Conservation (phyloP, 2,888 invertebrate species). For the Acronicta psi region DNA sequence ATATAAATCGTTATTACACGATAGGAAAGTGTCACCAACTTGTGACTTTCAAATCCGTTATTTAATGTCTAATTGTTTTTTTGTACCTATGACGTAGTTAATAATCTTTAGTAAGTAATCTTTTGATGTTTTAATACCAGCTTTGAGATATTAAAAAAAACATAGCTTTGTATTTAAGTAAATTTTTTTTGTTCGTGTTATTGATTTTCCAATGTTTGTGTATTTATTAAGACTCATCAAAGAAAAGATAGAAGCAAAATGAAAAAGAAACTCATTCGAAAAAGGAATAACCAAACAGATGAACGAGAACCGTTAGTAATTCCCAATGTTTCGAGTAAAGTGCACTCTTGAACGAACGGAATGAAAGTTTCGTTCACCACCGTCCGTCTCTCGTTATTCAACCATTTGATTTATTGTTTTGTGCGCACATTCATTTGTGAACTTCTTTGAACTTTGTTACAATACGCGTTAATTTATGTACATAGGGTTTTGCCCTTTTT, state of each 20-base stretch:
- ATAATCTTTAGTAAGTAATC: too few species aligned
- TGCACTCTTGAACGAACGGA: constrained; percentile 79
- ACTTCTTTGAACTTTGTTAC: constrained; percentile 71
- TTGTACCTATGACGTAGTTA: too few species aligned
- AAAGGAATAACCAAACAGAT: constrained; percentile 10
- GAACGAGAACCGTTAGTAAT: constrained; percentile 64
- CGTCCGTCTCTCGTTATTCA: constrained; percentile 77
- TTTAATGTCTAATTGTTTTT: too few species aligned
- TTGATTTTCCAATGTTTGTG: too few species aligned
- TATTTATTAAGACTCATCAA: neutral
- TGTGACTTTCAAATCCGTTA: too few species aligned
- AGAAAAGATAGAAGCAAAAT: neutral
- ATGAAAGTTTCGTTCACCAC: constrained; percentile 82
- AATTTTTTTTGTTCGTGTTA: too few species aligned
- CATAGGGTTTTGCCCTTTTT: constrained; percentile 34
- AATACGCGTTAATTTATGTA: constrained; percentile 47
- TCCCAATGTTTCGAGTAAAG: constrained; percentile 70
- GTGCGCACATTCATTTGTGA: constrained; percentile 70
- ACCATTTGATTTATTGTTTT: constrained; percentile 85
- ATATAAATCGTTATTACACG: too few species aligned
- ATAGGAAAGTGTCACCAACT: too few species aligned
- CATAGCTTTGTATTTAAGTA: too few species aligned
- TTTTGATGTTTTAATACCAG: too few species aligned
- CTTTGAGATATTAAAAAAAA: too few species aligned
- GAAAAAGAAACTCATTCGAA: neutral